phyloP scores from a whole-genome alignment of 2,113 vertebrate species.

The Willisornis vidua region DNA sequence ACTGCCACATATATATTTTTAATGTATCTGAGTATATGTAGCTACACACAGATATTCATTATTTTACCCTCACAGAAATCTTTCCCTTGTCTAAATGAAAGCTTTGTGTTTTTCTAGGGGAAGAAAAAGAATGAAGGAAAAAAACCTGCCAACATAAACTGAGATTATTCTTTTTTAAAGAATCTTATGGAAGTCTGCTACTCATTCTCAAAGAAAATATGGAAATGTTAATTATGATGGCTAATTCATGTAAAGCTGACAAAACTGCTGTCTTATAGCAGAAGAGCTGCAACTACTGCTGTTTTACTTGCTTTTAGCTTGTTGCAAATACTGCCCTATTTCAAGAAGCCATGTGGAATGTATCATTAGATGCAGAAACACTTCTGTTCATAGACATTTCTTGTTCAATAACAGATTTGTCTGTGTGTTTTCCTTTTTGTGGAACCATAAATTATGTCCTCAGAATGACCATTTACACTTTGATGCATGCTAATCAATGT shows the following conservation, averaged over 20 bases:
- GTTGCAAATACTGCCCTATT: neutral
- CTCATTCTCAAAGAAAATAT: neutral
- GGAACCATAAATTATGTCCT: neutral
- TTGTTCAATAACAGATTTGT: neutral
- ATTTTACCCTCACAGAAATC: neutral
- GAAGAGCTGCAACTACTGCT: neutral
- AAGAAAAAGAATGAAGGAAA: neutral
- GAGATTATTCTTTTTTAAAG: neutral
- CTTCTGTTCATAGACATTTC: neutral
- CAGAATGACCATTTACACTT: conserved; percentile 39
- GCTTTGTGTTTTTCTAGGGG: neutral
- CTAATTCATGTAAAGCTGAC: neutral
- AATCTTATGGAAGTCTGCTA: neutral
- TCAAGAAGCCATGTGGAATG: neutral
- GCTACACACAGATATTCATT: neutral
- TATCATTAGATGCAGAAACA: neutral
- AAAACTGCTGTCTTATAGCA: neutral
- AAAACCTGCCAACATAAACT: neutral
- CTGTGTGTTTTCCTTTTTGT: neutral
- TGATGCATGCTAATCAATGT: conserved; percentile 8
- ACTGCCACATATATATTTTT: neutral
- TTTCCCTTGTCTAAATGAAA: neutral
- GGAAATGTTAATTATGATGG: neutral
- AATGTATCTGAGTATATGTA: neutral
- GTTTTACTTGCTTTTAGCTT: neutral